These are phyloP conservation scores for Microcebus jonahi DNA, from an alignment of 2,113 vertebrate species.

Conservation along the genomic window DNA sequence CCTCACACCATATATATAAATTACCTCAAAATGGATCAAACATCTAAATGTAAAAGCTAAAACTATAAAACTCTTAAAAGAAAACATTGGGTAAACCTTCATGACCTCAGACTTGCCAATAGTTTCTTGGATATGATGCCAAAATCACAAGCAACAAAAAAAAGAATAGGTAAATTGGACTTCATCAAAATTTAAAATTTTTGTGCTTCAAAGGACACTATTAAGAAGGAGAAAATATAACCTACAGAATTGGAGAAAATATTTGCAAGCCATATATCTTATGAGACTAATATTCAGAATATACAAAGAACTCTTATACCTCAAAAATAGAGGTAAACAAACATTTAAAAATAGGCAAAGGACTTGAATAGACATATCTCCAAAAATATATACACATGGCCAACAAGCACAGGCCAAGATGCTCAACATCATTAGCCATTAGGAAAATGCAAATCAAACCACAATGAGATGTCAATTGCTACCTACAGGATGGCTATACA, in stretches of 20 bases:
- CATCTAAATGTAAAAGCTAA: too few species aligned
- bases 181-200: too few species aligned
- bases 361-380: not conserved
- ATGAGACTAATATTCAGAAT: not conserved
- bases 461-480: not conserved
- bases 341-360: not conserved
- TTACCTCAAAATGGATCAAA: too few species aligned
- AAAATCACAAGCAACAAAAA: too few species aligned
- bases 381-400: not conserved
- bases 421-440: not conserved
- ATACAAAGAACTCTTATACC: not conserved
- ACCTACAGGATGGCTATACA: not conserved
- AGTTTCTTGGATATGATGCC: too few species aligned
- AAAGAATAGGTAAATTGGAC: too few species aligned
- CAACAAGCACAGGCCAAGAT: not conserved
- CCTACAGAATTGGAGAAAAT: too few species aligned
- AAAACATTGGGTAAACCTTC: too few species aligned
- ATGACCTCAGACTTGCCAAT: too few species aligned
- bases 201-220: not conserved
- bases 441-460: not conserved
- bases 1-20: too few species aligned
- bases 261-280: too few species aligned
- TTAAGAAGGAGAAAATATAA: not conserved
- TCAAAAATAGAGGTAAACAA: not conserved
- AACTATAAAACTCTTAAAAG: too few species aligned